Evolutionary conservation across 1,140 invertebrate species (phyloP).

Genomic region (Drosophila mojavensis): DNA sequence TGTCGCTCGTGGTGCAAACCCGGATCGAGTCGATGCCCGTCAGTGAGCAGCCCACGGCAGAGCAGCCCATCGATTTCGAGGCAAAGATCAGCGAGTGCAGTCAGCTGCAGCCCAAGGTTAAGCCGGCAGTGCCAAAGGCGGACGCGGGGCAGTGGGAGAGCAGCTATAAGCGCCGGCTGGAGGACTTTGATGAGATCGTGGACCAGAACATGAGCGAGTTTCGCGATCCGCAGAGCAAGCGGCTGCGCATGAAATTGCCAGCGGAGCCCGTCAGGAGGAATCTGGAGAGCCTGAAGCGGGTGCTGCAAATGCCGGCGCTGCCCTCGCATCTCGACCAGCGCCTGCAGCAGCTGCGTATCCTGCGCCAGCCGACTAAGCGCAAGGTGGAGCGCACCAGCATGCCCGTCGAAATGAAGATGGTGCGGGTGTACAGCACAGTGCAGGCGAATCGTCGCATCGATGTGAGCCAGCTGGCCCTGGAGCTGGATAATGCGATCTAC

Average conservation of each 20-base stretch:
- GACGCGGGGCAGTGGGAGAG: conserved; percentile 14
- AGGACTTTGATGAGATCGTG: conserved; percentile 31
- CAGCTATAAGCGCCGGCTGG: conserved; percentile 20
- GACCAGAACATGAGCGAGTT: conserved; percentile 35
- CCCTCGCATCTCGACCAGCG: conserved; percentile 17
- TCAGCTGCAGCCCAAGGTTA: background rate
- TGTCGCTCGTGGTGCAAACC: conserved; percentile 19
- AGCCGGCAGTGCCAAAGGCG: background rate
- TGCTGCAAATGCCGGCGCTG: conserved; percentile 21
- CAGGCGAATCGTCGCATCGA: conserved; percentile 7
- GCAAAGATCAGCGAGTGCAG: background rate
- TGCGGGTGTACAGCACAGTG: conserved; percentile 31
- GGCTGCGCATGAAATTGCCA: conserved; percentile 6
- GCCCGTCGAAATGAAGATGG: conserved; percentile 29
- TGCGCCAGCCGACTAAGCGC: conserved; percentile 25
- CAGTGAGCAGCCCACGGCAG: background rate
- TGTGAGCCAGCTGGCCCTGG: background rate
- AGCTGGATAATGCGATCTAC: conserved; percentile 22
- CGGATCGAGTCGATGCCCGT: background rate
- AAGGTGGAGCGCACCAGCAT: conserved; percentile 18
- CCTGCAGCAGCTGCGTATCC: conserved; percentile 42
- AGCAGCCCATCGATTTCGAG: conserved; percentile 38
- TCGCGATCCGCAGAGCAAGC: conserved; percentile 43
- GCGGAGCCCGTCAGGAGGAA: background rate
- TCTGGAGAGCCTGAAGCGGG: conserved; percentile 14